Evolutionary conservation across 1,140 invertebrate genomes (phyloP).

Genomic region (Tetramorium simillimum): DNA sequence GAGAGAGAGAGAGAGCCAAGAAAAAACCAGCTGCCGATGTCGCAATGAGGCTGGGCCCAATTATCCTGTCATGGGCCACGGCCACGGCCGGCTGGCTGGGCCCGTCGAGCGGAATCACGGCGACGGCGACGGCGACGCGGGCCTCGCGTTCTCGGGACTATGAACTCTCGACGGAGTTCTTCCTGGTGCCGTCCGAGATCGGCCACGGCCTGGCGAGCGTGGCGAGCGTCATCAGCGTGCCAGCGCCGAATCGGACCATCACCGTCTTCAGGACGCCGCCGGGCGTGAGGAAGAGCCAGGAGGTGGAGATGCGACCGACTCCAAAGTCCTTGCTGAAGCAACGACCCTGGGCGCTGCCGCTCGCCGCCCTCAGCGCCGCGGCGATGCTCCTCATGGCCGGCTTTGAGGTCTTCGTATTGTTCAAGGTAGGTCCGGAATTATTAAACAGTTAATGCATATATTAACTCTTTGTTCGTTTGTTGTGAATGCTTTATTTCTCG

Average conservation of each 20-base stretch:
- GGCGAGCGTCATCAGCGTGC: slow-evolving; percentile 82
- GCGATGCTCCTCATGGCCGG: slow-evolving; percentile 92
- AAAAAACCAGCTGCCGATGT: slow-evolving; percentile 49
- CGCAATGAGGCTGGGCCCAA: slow-evolving; percentile 81
- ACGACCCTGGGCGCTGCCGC: slow-evolving; percentile 94
- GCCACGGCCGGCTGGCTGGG: slow-evolving; percentile 73
- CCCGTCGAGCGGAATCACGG: slow-evolving; percentile 32
- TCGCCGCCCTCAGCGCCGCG: slow-evolving; percentile 91
- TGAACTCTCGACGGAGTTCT: slow-evolving; percentile 92
- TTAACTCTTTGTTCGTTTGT: background rate
- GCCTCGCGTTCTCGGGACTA: slow-evolving; percentile 54
- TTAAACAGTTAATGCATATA: background rate
- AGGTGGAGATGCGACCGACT: slow-evolving; percentile 69
- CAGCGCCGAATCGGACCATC: slow-evolving; percentile 79
- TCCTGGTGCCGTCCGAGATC: slow-evolving; percentile 86
- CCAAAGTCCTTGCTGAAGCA: slow-evolving; percentile 86
- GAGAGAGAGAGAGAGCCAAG: background rate
- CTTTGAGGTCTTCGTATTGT: slow-evolving; percentile 96
- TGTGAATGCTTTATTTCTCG: background rate
- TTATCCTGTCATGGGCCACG: slow-evolving; percentile 80
- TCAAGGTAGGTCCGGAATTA: slow-evolving; percentile 86
- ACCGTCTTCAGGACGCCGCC: slow-evolving; percentile 72
- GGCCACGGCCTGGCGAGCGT: slow-evolving; percentile 79
- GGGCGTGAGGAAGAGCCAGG: slow-evolving; percentile 62
- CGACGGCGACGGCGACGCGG: slow-evolving; percentile 42